Evolutionary conservation across 2,113 vertebrate species (phyloP).

Genomic region (Ancistrus triradiatus): DNA sequence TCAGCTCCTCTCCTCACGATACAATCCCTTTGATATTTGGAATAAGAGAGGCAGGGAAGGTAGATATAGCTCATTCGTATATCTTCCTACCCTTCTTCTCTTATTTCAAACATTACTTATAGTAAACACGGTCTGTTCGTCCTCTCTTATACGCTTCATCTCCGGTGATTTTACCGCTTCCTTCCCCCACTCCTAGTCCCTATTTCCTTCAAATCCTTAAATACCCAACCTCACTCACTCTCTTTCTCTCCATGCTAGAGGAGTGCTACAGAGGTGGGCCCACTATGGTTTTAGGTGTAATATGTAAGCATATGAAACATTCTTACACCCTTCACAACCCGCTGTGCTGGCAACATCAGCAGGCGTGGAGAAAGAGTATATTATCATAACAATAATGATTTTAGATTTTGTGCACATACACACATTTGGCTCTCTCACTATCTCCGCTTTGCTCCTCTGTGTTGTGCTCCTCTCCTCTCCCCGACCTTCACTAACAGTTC

Average conservation of each 20-base stretch:
- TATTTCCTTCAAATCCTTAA: slow-evolving; percentile 20
- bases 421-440: slow-evolving; percentile 6
- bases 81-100: not conserved
- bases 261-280: slow-evolving; percentile 37
- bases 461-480: slow-evolving; percentile 4
- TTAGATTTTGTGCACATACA: slow-evolving; percentile 25
- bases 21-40: no score
- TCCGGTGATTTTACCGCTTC: slow-evolving; percentile 10
- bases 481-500: slow-evolving; percentile 10
- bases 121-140: not conserved
- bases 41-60: no score
- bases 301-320: slow-evolving; percentile 41
- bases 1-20: slow-evolving; percentile 19
- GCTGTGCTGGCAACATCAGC: slow-evolving; percentile 25
- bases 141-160: slow-evolving; percentile 2
- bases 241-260: slow-evolving; percentile 27
- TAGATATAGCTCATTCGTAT: not conserved
- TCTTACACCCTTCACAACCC: slow-evolving; percentile 35
- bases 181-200: slow-evolving; percentile 23
- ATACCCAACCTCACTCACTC: slow-evolving; percentile 7
- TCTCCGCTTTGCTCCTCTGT: not conserved
- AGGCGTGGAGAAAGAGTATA: slow-evolving; percentile 12
- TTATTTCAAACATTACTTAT: slow-evolving; percentile 1
- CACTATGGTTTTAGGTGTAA: slow-evolving; percentile 32
- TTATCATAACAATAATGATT: slow-evolving; percentile 30